phyloP scores from a whole-genome alignment of 2,797 vertebrate genomes.

The Enteromius argenteus region DNA sequence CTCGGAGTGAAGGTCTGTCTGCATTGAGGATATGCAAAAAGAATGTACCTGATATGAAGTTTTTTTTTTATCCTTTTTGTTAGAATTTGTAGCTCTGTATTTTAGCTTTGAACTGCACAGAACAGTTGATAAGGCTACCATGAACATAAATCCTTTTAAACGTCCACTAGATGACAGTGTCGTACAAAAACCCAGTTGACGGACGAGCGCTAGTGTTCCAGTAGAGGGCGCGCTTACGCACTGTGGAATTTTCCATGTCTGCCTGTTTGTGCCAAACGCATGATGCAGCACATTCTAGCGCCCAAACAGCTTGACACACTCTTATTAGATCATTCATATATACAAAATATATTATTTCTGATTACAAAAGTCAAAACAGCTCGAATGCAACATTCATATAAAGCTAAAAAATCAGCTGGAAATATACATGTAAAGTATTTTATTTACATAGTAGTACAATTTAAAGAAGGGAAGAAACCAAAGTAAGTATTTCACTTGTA shows the following conservation, averaged over 20 bases:
- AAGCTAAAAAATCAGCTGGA: background rate
- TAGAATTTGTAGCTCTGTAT: too few relatives aligned
- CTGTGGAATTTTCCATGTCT: conserved; percentile 54
- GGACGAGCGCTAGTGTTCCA: background rate
- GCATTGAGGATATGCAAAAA: conserved; percentile 51
- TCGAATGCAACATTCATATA: background rate
- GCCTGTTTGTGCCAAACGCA: conserved; percentile 4
- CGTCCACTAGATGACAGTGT: conserved; percentile 35
- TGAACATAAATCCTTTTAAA: background rate
- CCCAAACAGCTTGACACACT: background rate
- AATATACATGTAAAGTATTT: background rate
- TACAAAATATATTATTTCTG: background rate
- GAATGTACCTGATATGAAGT: too few relatives aligned
- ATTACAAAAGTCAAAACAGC: background rate
- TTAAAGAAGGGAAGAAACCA: background rate
- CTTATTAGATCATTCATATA: background rate
- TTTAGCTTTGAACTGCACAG: too few relatives aligned
- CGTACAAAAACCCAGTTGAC: background rate
- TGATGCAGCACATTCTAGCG: conserved; percentile 37
- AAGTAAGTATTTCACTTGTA: background rate
- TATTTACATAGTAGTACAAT: background rate
- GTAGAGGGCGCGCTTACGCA: background rate
- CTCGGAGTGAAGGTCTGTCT: conserved; percentile 49
- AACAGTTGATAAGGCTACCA: too few relatives aligned
- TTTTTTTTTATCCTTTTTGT: too few relatives aligned